phyloP scores from a whole-genome alignment of 2,113 vertebrate genomes.

The Chroicocephalus ridibundus region DNA sequence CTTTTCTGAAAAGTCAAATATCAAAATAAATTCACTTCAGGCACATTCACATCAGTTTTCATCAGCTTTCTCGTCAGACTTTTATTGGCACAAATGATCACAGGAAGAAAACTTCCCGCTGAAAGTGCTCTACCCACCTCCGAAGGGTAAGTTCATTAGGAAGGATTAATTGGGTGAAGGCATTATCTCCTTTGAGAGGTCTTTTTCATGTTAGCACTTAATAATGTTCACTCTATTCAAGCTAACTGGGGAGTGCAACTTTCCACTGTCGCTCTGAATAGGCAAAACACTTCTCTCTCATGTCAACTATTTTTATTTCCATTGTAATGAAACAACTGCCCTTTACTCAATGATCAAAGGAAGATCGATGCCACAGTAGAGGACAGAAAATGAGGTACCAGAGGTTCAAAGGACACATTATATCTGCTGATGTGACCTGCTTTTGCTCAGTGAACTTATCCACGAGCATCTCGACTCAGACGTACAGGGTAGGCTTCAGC shows the following conservation, averaged over 20 bases:
- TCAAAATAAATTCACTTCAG: conserved; percentile 53
- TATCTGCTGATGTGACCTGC: neutral
- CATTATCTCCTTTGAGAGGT: conserved; percentile 11
- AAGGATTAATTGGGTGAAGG: conserved; percentile 48
- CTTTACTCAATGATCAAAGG: neutral
- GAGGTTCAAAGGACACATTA: conserved; percentile 3
- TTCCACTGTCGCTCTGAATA: neutral
- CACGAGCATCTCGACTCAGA: neutral
- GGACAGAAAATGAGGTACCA: neutral
- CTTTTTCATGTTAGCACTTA: conserved; percentile 34
- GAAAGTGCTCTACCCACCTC: conserved; percentile 17
- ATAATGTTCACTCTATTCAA: neutral
- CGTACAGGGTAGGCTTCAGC: neutral
- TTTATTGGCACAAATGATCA: conserved; percentile 49
- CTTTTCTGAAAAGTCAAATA: conserved; percentile 2
- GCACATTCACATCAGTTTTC: conserved; percentile 18
- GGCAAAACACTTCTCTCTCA: neutral
- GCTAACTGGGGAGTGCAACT: neutral
- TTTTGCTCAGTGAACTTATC: neutral
- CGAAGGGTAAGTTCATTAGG: conserved; percentile 29
- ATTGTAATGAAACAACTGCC: neutral
- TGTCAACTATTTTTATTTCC: conserved; percentile 43
- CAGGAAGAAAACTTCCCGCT: conserved; percentile 26
- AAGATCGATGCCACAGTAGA: neutral
- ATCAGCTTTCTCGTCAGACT: neutral